These are phyloP conservation scores for Dicyrtoma fusca DNA, from an alignment of 2,888 invertebrate species.

Conservation along the genomic window DNA sequence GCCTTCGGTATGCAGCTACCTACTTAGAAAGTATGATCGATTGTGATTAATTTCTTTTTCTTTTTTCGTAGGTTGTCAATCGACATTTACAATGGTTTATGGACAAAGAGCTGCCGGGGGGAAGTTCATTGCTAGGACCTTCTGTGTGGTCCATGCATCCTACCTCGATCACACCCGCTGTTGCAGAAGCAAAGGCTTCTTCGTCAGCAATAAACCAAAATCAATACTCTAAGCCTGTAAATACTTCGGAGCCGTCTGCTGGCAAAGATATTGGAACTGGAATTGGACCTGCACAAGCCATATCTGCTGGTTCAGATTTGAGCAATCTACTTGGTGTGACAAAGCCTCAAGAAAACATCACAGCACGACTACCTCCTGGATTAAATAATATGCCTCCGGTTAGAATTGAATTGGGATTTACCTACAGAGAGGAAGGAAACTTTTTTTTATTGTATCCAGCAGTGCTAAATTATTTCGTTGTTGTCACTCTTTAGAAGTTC, in stretches of 20 bases:
- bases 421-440: not conserved
- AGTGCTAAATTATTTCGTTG: not conserved
- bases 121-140: conserved; percentile 53
- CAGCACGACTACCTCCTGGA: conserved; percentile 13
- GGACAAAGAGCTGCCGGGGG: conserved; percentile 54
- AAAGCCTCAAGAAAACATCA: conserved; percentile 2
- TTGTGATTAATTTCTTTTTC: not conserved
- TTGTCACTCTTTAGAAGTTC: conserved; percentile 47
- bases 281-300: not conserved
- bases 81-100: conserved; percentile 54
- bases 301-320: conserved; percentile 33
- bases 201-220: not conserved
- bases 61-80: conserved; percentile 50
- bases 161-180: conserved; percentile 28
- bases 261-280: conserved; percentile 4
- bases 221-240: not conserved
- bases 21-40: not conserved
- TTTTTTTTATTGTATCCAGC: not conserved
- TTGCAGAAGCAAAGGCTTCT: not conserved
- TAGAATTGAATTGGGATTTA: not conserved
- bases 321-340: conserved; percentile 22
- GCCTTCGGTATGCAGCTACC: not conserved
- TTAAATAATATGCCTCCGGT: conserved; percentile 15
- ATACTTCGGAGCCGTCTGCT: not conserved
- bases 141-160: conserved; percentile 57